These are phyloP conservation scores for Loriculus beryllinus DNA, from an alignment of 2,797 vertebrate species.

Conservation along the genomic window DNA sequence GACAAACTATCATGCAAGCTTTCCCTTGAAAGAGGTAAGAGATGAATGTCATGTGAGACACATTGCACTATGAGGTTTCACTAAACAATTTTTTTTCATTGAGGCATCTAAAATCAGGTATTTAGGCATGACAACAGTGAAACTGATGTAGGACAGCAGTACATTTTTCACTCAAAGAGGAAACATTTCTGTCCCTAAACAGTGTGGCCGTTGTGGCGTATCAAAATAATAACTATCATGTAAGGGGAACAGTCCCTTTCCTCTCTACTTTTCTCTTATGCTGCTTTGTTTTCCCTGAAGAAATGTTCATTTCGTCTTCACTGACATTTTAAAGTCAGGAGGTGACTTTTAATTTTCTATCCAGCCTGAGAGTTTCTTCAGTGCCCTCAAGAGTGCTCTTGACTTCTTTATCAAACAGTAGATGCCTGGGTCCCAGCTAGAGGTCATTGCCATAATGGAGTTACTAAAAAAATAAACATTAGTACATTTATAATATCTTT, in stretches of 20 bases:
- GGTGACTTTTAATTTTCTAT: slow-evolving; percentile 50
- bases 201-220: neutral
- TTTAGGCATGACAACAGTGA: neutral
- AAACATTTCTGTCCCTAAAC: neutral
- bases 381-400: neutral
- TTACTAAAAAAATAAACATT: neutral
- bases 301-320: neutral
- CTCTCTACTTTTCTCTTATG: neutral
- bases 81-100: neutral
- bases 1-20: neutral
- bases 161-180: neutral
- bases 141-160: neutral
- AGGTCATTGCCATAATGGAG: neutral
- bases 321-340: slow-evolving; percentile 49
- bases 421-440: neutral
- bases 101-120: neutral
- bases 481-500: neutral
- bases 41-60: neutral
- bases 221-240: neutral
- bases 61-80: neutral
- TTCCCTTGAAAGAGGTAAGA: neutral
- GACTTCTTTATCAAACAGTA: neutral
- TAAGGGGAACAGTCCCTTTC: neutral
- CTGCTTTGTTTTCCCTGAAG: slow-evolving; percentile 4
- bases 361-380: neutral